Conservation (phyloP, 2,113 vertebrate species). For the Passer domesticus region DNA sequence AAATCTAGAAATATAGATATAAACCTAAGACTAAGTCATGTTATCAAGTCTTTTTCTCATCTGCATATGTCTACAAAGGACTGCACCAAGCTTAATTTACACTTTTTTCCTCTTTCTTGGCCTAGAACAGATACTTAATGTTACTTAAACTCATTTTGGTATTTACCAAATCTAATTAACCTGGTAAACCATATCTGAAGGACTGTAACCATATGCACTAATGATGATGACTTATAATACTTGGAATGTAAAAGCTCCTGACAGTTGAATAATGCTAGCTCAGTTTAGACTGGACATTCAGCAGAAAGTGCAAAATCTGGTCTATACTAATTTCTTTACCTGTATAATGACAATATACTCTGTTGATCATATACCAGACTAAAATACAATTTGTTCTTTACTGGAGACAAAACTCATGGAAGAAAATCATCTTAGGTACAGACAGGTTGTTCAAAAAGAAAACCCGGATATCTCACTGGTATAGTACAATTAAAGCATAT, state of each 20-base stretch:
- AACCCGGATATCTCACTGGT: background rate
- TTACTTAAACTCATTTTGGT: constrained; percentile 39
- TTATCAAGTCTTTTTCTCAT: background rate
- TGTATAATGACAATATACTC: background rate
- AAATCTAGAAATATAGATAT: background rate
- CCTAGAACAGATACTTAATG: background rate
- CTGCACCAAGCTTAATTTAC: background rate
- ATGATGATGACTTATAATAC: background rate
- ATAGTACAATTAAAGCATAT: constrained; percentile 52
- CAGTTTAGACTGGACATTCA: background rate
- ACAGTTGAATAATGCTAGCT: constrained; percentile 14
- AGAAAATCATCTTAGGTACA: background rate
- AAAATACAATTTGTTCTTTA: constrained; percentile 14
- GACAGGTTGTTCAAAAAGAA: background rate
- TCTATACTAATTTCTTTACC: constrained; percentile 28
- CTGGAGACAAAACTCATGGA: background rate
- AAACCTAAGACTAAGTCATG: background rate
- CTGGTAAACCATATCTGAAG: background rate
- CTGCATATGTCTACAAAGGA: background rate
- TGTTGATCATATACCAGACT: background rate
- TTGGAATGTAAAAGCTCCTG: background rate
- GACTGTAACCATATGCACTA: background rate
- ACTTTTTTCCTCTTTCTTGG: constrained; percentile 21
- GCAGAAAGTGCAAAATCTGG: background rate
- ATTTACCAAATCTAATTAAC: background rate